Evolutionary conservation across 30 jellyfish, hydroid and myxozoan genomes (phyloP).

Genomic region (Hydractinia symbiolongicarpus): DNA sequence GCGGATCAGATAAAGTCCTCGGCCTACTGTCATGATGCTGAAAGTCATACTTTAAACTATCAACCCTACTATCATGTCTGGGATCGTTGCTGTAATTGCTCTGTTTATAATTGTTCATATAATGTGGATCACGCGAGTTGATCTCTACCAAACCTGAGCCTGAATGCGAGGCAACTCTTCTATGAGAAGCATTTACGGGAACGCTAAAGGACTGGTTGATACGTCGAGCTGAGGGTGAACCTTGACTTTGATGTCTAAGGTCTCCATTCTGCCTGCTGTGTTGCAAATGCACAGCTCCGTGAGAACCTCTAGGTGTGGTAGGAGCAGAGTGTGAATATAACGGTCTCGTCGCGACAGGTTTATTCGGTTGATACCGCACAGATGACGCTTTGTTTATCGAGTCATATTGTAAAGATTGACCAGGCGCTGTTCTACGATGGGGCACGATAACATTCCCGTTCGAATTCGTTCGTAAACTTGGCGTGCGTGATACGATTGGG

Average conservation of each 20-base stretch:
- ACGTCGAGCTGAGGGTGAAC: not conserved
- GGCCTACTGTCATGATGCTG: not conserved
- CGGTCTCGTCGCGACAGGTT: slow-evolving; percentile 1
- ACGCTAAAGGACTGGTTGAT: not conserved
- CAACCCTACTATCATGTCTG: not conserved
- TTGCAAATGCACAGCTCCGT: slow-evolving; percentile 1
- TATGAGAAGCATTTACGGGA: not conserved
- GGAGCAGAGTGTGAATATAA: slow-evolving; percentile 32
- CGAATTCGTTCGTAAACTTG: slow-evolving; percentile 28
- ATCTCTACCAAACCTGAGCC: not conserved
- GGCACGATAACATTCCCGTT: slow-evolving; percentile 30
- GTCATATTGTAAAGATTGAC: slow-evolving; percentile 18
- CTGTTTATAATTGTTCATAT: slow-evolving; percentile 1
- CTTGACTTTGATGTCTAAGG: not conserved
- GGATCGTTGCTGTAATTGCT: slow-evolving; percentile 4
- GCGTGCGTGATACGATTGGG: not conserved
- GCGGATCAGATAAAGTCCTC: slow-evolving; percentile 16
- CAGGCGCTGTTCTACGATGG: slow-evolving; percentile 13
- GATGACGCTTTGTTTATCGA: slow-evolving; percentile 1
- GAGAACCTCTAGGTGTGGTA: slow-evolving; percentile 44
- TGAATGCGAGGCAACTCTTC: not conserved
- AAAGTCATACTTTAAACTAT: too few species aligned
- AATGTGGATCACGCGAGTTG: slow-evolving; percentile 3
- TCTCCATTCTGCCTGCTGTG: not conserved
- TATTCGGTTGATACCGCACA: not conserved